phyloP scores from a whole-genome alignment of 1,140 invertebrate genomes.

The Hyles vespertilio region DNA sequence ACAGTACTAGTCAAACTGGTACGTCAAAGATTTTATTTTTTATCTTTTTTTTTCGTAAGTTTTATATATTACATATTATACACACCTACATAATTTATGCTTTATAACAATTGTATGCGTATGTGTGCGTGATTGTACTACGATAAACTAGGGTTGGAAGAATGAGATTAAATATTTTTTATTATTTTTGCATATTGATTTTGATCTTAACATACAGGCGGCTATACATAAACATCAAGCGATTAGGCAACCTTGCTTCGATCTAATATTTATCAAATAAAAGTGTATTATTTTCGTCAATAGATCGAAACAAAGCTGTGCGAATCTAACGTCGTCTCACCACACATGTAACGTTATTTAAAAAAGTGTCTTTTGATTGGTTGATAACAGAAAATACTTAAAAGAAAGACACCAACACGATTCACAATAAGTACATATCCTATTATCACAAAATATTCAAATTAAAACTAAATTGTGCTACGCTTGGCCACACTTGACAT shows the following conservation, averaged over 20 bases:
- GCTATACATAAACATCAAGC: conserved; percentile 37
- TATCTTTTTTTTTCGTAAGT: too few relatives aligned
- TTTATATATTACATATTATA: too few relatives aligned
- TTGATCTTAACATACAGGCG: conserved; percentile 26
- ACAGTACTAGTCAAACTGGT: too few relatives aligned
- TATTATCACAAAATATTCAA: conserved; percentile 69
- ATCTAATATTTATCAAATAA: conserved; percentile 26
- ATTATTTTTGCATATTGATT: conserved; percentile 17
- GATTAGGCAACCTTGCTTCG: conserved; percentile 49
- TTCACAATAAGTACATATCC: conserved; percentile 50
- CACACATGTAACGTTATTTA: conserved; percentile 70
- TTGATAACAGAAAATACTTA: conserved; percentile 29
- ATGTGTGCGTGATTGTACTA: conserved; percentile 24
- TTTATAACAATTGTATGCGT: not conserved
- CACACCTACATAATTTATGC: too few relatives aligned
- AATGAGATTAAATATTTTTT: conserved; percentile 13
- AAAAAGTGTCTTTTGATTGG: conserved; percentile 55
- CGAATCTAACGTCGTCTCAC: conserved; percentile 70
- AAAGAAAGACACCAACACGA: conserved; percentile 18
- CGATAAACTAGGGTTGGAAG: conserved; percentile 13
- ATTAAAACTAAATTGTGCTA: conserved; percentile 67
- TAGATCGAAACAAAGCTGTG: conserved; percentile 53
- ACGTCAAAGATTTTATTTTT: too few relatives aligned
- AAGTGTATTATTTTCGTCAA: conserved; percentile 13
- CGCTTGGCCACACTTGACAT: conserved; percentile 27